phyloP scores from a whole-genome alignment of 2,888 invertebrate species.

The Ganaspis brasiliensis region DNA sequence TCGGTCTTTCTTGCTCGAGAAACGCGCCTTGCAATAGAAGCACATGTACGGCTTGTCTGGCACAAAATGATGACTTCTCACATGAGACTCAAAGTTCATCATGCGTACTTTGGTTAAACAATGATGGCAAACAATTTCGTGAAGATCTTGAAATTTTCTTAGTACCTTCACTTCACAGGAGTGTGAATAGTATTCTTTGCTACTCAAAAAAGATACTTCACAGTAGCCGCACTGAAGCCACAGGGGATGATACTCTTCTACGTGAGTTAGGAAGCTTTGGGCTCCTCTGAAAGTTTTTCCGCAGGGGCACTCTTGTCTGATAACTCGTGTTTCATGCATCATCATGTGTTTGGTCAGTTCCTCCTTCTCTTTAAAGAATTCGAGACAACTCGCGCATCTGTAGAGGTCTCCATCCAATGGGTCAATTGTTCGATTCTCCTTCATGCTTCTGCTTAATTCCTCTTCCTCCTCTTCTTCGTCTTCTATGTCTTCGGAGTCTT shows the following conservation, averaged over 20 bases:
- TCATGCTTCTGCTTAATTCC: neutral
- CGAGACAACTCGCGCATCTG: slow-evolving; percentile 52
- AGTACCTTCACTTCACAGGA: slow-evolving; percentile 57
- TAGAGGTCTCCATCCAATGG: slow-evolving; percentile 39
- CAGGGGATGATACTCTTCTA: slow-evolving; percentile 57
- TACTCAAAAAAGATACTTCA: slow-evolving; percentile 57
- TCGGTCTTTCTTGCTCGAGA: slow-evolving; percentile 58
- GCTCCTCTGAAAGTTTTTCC: slow-evolving; percentile 60
- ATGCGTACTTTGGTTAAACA: slow-evolving; percentile 1
- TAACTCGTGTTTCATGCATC: slow-evolving; percentile 48
- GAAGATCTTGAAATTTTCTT: slow-evolving; percentile 52
- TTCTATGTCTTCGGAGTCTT: too few species aligned
- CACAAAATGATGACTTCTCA: slow-evolving; percentile 63
- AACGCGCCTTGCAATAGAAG: slow-evolving; percentile 65
- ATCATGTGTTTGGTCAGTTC: slow-evolving; percentile 52
- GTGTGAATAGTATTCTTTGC: slow-evolving; percentile 63
- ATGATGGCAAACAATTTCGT: slow-evolving; percentile 2
- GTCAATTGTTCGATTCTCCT: slow-evolving; percentile 3
- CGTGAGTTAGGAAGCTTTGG: slow-evolving; percentile 53
- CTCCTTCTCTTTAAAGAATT: slow-evolving; percentile 51
- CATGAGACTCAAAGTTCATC: slow-evolving; percentile 67
- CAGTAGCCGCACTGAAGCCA: slow-evolving; percentile 69
- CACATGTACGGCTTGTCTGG: slow-evolving; percentile 62
- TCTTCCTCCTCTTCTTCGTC: neutral
- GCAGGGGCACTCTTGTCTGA: slow-evolving; percentile 60